Conservation (phyloP, 2,797 vertebrate species). For the Falco biarmicus region DNA sequence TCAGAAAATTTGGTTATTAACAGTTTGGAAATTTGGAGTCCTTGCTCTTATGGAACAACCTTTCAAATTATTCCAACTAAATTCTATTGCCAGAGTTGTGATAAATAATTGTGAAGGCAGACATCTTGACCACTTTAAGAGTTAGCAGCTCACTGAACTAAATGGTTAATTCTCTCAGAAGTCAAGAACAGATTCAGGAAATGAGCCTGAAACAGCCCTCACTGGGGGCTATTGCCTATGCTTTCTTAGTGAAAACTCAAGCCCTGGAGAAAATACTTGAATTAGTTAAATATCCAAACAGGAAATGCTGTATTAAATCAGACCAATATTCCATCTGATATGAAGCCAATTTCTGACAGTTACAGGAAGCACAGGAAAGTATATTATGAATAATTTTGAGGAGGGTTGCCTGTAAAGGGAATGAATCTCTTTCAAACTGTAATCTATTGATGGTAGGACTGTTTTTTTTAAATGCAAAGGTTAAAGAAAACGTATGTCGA, state of each 20-base stretch:
- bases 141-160: not conserved
- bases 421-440: not conserved
- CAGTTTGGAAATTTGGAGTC: not conserved
- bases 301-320: slow-evolving; percentile 42
- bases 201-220: not conserved
- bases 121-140: not conserved
- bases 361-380: not conserved
- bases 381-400: not conserved
- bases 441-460: not conserved
- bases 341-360: slow-evolving; percentile 25
- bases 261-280: slow-evolving; percentile 32
- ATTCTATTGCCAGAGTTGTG: not conserved
- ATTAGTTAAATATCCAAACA: slow-evolving; percentile 46
- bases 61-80: not conserved
- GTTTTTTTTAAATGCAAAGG: not conserved
- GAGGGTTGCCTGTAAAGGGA: not conserved
- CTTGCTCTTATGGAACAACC: not conserved
- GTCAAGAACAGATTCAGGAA: slow-evolving; percentile 21
- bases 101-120: not conserved
- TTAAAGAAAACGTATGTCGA: not conserved
- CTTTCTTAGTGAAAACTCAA: slow-evolving; percentile 16
- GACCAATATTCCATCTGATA: slow-evolving; percentile 3
- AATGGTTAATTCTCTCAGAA: slow-evolving; percentile 15
- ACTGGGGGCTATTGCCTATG: not conserved
- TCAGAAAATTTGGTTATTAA: not conserved